A percentile compares a stretch with the other conserved stretches of the same genome.
These are phyloP conservation scores for Aricia agestis DNA, from an alignment of 1,140 invertebrate species.

Conservation along the genomic window DNA sequence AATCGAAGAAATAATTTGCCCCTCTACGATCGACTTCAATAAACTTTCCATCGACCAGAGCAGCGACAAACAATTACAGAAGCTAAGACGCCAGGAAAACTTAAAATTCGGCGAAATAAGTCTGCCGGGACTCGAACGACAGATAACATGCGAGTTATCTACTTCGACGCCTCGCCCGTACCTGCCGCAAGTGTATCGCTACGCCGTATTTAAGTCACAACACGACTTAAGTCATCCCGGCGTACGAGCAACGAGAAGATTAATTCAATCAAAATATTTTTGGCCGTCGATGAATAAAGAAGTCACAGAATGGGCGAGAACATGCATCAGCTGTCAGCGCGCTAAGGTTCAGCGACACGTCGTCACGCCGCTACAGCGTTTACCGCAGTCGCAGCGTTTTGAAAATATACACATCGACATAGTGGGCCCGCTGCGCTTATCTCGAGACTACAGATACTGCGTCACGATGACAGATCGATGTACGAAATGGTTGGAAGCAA, in stretches of 20 bases:
- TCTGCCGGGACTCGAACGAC: background rate
- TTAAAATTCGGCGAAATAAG: constrained; percentile 13
- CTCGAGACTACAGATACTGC: too few relatives aligned
- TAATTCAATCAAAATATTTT: constrained; percentile 19
- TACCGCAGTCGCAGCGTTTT: too few relatives aligned
- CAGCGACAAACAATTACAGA: constrained; percentile 23
- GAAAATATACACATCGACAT: too few relatives aligned
- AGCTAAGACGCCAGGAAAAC: constrained; percentile 13
- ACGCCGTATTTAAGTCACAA: constrained; percentile 24
- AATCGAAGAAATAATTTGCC: constrained; percentile 23
- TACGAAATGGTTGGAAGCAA: too few relatives aligned
- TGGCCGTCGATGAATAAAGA: constrained; percentile 24
- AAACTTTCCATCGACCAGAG: constrained; percentile 18
- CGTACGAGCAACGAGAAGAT: constrained; percentile 22
- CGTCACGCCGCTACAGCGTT: constrained; percentile 7
- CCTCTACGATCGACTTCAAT: constrained; percentile 16
- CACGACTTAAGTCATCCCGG: constrained; percentile 25
- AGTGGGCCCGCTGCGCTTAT: too few relatives aligned
- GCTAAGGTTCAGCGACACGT: constrained; percentile 24
- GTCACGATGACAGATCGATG: too few relatives aligned
- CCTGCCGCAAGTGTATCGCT: constrained; percentile 19
- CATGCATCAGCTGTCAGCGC: constrained; percentile 22
- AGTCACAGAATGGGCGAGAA: constrained; percentile 20
- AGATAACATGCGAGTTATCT: constrained; percentile 13
- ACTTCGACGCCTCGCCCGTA: constrained; percentile 11